Base-by-base conservation (phyloP, 2,888 invertebrate genomes). In the Parasteatoda lunata region DNA sequence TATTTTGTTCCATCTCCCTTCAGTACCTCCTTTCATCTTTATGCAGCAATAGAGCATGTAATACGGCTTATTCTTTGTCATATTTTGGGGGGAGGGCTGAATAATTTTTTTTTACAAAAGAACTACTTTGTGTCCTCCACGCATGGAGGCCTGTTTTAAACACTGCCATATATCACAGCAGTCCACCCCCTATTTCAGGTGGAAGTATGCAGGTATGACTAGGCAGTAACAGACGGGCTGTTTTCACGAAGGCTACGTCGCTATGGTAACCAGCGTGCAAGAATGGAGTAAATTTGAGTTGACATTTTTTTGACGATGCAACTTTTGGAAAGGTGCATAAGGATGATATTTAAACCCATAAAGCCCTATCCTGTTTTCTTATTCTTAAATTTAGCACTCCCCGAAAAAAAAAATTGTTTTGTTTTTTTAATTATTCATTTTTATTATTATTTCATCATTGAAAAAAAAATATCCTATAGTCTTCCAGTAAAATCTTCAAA, bases 41-140 rank as follows among this genome's bases (percentile, higher is more conserved):
- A 85, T 85, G 85, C 84, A 85, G 77, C 85, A 76, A 72, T 77
- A 80, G 85, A 86, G 80, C 85, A 72, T 86, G 80, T 86, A 80
- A 86, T 86, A 80, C 85, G 85, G 80, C 85, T 85, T 80, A 85
- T 77, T 86, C 70, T 79, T 86, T 86, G 85, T 86, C 85, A 86
- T 81, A 81, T 80, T 59, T 76, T 71, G 78, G 48, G 66, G 76
- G 85, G 76, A 77, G 75, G 84, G 52, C 69, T 64, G 52, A 64
- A 77, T 30, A 51, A 51, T 45, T 80, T 66, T 80, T 64, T 47
- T 59, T 64, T 51, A 70, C 54, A 79, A 75, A 77, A 81, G 76
- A 72, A 80, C 64, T 80, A 86, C 85, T 86, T 86, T 86, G 85
- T 86, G 85, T 86, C 77, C 76, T 86, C 66, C 75, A 71, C 77